Evolutionary conservation across 2,888 invertebrate species (phyloP).

Genomic region (Microplitis manilae): DNA sequence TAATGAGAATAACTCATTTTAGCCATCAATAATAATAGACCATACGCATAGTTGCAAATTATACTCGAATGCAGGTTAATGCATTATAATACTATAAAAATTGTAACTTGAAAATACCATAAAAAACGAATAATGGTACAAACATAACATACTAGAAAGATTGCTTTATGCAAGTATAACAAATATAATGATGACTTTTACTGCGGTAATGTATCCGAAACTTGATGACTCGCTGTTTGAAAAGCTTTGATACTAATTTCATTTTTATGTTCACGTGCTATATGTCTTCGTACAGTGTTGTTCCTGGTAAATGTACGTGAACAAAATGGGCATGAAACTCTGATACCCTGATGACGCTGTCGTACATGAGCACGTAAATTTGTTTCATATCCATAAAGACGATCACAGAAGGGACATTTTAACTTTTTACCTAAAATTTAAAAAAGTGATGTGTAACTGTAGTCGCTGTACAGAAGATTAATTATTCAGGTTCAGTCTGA

Average conservation of each 20-base stretch:
- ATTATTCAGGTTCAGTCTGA: too few species aligned
- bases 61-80: conserved; percentile 39
- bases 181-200: conserved; percentile 48
- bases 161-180: conserved; percentile 1
- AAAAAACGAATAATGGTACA: conserved; percentile 2
- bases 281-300: conserved; percentile 92
- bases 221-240: conserved; percentile 72
- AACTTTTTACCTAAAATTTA: conserved; percentile 85
- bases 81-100: conserved; percentile 29
- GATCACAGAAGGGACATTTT: conserved; percentile 93
- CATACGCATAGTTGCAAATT: conserved; percentile 36
- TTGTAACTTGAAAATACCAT: conserved; percentile 15
- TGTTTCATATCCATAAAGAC: conserved; percentile 93
- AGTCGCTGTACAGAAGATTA: too few species aligned
- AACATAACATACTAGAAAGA: conserved; percentile 14
- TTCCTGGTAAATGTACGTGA: conserved; percentile 92
- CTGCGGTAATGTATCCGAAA: conserved; percentile 65
- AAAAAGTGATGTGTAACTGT: not conserved
- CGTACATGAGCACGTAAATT: conserved; percentile 92
- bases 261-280: conserved; percentile 91
- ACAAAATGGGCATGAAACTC: conserved; percentile 93
- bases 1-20: conserved; percentile 44
- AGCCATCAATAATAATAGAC: not conserved
- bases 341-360: conserved; percentile 92
- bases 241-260: conserved; percentile 79